Evolutionary conservation across 2,888 invertebrate species (phyloP).

Genomic region (Drosophila tanythrix): DNA sequence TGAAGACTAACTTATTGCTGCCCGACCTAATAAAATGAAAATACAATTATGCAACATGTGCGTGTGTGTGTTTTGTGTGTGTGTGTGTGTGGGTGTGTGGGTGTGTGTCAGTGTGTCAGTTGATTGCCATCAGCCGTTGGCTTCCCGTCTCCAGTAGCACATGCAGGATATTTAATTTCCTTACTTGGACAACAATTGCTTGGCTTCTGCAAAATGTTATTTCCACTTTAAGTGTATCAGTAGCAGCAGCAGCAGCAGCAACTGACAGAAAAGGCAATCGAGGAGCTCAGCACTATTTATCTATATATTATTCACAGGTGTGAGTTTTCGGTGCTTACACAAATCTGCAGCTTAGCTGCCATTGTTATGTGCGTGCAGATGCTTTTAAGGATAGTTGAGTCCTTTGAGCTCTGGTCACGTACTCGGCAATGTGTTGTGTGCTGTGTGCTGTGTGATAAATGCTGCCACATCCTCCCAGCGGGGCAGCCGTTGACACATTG

Average conservation of each 20-base stretch:
- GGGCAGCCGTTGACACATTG: conserved; percentile 63
- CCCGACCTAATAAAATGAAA: conserved; percentile 33
- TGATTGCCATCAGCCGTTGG: not conserved
- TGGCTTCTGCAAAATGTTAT: conserved; percentile 54
- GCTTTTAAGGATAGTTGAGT: conserved; percentile 51
- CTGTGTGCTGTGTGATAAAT: conserved; percentile 58
- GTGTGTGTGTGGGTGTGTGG: not conserved
- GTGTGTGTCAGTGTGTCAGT: conserved; percentile 1
- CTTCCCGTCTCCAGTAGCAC: not conserved
- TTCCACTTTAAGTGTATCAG: conserved; percentile 43
- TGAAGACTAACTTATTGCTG: conserved; percentile 11
- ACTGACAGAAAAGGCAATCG: not conserved
- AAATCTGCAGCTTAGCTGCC: conserved; percentile 31
- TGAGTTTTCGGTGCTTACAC: conserved; percentile 12
- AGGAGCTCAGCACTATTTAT: not conserved
- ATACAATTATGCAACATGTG: conserved; percentile 20
- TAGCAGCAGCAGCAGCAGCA: conserved; percentile 18
- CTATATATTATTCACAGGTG: conserved; percentile 48
- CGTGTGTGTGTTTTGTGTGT: conserved; percentile 2
- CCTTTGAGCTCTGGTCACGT: conserved; percentile 58
- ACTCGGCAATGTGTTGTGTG: not conserved
- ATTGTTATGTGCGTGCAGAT: conserved; percentile 9
- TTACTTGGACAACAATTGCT: conserved; percentile 24
- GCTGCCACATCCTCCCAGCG: conserved; percentile 10
- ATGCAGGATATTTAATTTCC: conserved; percentile 76